A percentile compares a stretch with the other conserved stretches of the same genome.
Evolutionary conservation across 2,113 vertebrate genomes (phyloP).

Genomic region (Paradoxurus hermaphroditus): DNA sequence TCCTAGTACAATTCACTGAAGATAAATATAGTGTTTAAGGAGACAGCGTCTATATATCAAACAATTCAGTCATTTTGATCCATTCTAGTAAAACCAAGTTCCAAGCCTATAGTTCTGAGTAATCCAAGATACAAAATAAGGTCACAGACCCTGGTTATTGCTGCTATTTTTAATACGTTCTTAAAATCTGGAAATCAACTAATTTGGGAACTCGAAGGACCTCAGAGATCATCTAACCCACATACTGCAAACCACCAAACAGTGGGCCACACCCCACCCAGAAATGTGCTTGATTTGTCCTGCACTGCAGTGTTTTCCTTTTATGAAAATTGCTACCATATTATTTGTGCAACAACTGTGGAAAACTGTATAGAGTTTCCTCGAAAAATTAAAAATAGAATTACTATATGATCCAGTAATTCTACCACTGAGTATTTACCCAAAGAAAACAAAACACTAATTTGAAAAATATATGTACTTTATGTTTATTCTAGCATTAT

Average conservation of each 20-base stretch:
- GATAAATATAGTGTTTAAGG: conserved; percentile 53
- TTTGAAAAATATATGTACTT: not conserved
- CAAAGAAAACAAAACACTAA: not conserved
- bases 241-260: not conserved
- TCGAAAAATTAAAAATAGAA: not conserved
- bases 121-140: not conserved
- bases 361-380: not conserved
- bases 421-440: not conserved
- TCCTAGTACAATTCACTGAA: conserved; percentile 33
- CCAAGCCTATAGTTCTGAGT: not conserved
- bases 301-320: not conserved
- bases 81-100: conserved; percentile 17
- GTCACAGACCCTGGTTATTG: not conserved
- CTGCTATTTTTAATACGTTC: not conserved
- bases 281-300: not conserved
- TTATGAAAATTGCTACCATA: not conserved
- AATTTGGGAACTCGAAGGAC: not conserved
- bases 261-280: not conserved
- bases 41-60: conserved; percentile 23
- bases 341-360: not conserved
- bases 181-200: conserved; percentile 16
- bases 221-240: not conserved
- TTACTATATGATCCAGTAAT: not conserved
- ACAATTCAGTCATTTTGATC: conserved; percentile 20
- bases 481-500: not conserved